These are phyloP conservation scores for Sebastes glaucus DNA, from an alignment of 2,797 vertebrate species.

Conservation along the genomic window DNA sequence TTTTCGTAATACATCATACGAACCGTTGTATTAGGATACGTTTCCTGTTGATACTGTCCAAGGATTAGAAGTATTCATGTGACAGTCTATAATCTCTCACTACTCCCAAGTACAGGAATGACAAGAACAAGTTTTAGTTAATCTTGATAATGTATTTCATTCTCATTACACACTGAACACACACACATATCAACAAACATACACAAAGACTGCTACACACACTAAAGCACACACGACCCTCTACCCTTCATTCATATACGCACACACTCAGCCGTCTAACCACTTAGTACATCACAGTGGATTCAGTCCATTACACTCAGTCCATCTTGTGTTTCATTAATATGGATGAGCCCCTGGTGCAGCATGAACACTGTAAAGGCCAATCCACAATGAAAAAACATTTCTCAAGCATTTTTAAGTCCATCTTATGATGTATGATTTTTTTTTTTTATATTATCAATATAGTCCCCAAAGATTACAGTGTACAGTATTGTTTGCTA, in stretches of 20 bases:
- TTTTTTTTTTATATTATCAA: not conserved
- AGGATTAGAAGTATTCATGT: not conserved
- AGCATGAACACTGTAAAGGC: constrained; percentile 14
- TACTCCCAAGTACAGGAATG: not conserved
- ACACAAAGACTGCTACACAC: not conserved
- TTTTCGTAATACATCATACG: no score
- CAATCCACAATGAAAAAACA: not conserved
- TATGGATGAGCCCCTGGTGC: constrained; percentile 48
- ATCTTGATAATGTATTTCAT: not conserved
- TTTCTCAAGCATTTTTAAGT: not conserved
- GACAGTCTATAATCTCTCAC: not conserved
- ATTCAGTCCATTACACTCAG: constrained; percentile 41
- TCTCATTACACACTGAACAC: not conserved
- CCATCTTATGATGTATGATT: not conserved
- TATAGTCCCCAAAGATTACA: not conserved
- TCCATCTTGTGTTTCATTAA: constrained; percentile 45
- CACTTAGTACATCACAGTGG: constrained; percentile 43
- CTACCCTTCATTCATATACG: not conserved
- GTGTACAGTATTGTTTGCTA: not conserved
- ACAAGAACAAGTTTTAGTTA: not conserved
- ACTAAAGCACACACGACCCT: not conserved
- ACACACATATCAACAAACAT: not conserved
- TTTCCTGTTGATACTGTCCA: not conserved
- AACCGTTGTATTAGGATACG: no score
- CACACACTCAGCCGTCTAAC: constrained; percentile 7